Evolutionary conservation across 1,140 invertebrate genomes (phyloP).

Genomic region (Bradysia coprophila): DNA sequence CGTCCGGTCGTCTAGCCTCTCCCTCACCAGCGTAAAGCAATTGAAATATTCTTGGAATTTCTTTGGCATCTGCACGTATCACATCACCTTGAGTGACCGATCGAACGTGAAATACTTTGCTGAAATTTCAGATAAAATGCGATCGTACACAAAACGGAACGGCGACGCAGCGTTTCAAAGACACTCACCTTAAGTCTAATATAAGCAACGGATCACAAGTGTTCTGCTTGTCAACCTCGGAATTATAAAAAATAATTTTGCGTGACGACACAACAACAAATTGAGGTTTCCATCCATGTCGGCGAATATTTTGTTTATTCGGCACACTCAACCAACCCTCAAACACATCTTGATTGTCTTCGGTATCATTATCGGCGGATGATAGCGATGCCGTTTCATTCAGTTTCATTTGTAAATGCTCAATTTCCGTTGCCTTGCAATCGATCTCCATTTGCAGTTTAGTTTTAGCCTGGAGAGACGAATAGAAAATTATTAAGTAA

Average conservation of each 20-base stretch:
- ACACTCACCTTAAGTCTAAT: constrained; percentile 90
- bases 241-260: constrained; percentile 96
- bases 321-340: constrained; percentile 94
- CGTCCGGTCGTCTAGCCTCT: constrained; percentile 69
- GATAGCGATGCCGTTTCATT: constrained; percentile 80
- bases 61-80: constrained; percentile 92
- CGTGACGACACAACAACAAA: constrained; percentile 92
- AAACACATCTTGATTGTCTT: constrained; percentile 57
- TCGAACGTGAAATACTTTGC: constrained; percentile 96
- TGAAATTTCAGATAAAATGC: constrained; percentile 33
- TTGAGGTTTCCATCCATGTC: constrained; percentile 93
- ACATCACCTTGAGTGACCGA: constrained; percentile 97
- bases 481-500: constrained; percentile 5
- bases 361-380: constrained; percentile 72
- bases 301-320: constrained; percentile 85
- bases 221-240: constrained; percentile 85
- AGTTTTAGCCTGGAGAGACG: constrained; percentile 39
- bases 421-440: constrained; percentile 90
- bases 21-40: constrained; percentile 86
- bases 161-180: constrained; percentile 1
- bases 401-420: constrained; percentile 72
- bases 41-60: constrained; percentile 98
- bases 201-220: constrained; percentile 80
- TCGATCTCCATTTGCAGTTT: constrained; percentile 87
- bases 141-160: constrained; percentile 3